Base-by-base conservation (phyloP, 2,113 vertebrate species). In the Phaetusa simplex region DNA sequence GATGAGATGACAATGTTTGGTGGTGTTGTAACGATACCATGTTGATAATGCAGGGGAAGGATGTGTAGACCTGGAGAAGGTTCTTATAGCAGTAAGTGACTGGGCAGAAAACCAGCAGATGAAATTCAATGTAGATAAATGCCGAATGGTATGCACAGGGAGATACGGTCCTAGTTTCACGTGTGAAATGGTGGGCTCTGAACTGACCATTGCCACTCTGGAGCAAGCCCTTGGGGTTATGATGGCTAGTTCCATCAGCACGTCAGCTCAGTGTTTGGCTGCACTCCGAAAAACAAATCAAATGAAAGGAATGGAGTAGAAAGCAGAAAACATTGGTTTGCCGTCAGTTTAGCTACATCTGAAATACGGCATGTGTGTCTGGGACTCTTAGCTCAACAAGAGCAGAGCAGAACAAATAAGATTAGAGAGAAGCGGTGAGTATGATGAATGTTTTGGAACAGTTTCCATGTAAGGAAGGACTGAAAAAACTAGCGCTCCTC, bases 131-230 rank as follows among this genome's bases (percentile, higher is more conserved):
- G 11, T 29, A 29, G 30, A 30, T n/a, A 21, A 93, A 52, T 29
- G 8, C 3, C 4, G 50, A 32, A 4, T 14, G 38, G 4, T 38
- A 9, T 1, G 5, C 5, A 6, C 9, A 11, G 40, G 40, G 55
- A 70, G 45, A 29, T 7, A 8, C 36, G 34, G 36, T 8, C 74
- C 49, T 30, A 14, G 40, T 47, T 90, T 27, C 6, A 2, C 16
- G 14, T 47, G 26, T 36, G 64, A 49, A 62, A 66, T 26, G 23
- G 36, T 36, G 26, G 17, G 30, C 34, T 91, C 65, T 69, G 82
- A 84, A 58, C 49, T 53, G 53, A 27, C 36, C 22, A 0, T 30
- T 53, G 40, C 40, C 53, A 11, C 38, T 34, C 32, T 20, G 42
- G n/a, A 85, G 19, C 36, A 38, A 89, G 55, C 55, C 59, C 53